phyloP scores from a whole-genome alignment of 2,797 vertebrate species.

The Coregonus suidteri region DNA sequence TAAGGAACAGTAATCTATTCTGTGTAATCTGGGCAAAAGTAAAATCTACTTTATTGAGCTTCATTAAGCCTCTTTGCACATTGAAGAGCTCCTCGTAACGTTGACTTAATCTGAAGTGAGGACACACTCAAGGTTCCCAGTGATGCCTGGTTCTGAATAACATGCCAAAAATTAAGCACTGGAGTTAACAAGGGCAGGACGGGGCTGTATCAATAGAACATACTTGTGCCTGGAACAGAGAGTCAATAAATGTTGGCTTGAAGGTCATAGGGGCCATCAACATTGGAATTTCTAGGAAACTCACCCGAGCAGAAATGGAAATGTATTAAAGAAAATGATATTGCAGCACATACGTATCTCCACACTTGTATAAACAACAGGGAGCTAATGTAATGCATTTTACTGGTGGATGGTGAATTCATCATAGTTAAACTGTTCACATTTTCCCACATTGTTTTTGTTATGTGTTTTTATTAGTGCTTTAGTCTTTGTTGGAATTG shows the following conservation, averaged over 20 bases:
- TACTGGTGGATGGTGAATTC: not conserved
- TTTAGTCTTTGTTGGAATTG: not conserved
- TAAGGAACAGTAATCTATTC: slow-evolving; percentile 26
- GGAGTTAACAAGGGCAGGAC: slow-evolving; percentile 14
- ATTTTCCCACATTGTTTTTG: not conserved
- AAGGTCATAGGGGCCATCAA: slow-evolving; percentile 9
- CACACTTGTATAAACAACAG: not conserved
- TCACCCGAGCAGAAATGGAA: not conserved
- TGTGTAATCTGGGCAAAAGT: slow-evolving; percentile 30
- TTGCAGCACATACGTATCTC: not conserved
- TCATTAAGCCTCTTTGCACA: slow-evolving; percentile 30
- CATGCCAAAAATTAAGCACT: slow-evolving; percentile 20
- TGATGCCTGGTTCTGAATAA: slow-evolving; percentile 24
- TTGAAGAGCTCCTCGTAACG: slow-evolving; percentile 34
- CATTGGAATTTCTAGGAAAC: not conserved
- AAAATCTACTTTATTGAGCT: slow-evolving; percentile 38
- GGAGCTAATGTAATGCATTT: not conserved
- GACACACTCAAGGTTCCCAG: slow-evolving; percentile 30
- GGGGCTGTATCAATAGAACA: slow-evolving; percentile 11
- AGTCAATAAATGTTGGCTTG: slow-evolving; percentile 16
- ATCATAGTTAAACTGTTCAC: not conserved
- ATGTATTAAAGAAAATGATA: not conserved
- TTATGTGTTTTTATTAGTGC: not conserved
- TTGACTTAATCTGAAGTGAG: slow-evolving; percentile 36
- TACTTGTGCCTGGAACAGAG: slow-evolving; percentile 9